A percentile compares a stretch with the other conserved stretches of the same genome.
phyloP scores from a whole-genome alignment of 2,113 vertebrate genomes.

The Cichladusa arquata region DNA sequence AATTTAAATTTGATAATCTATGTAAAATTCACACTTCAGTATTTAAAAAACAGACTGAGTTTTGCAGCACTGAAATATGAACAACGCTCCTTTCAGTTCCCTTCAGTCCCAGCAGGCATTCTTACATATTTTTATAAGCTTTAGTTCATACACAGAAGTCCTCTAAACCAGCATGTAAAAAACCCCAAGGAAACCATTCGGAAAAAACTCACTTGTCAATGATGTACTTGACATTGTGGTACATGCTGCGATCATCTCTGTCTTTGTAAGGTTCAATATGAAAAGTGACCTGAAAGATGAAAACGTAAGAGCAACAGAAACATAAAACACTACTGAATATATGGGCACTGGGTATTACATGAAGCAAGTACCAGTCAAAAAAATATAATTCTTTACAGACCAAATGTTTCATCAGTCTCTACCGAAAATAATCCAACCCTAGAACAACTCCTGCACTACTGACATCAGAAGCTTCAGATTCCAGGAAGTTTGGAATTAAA shows the following conservation, averaged over 20 bases:
- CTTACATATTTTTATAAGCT: not conserved
- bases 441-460: not conserved
- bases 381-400: not conserved
- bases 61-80: not conserved
- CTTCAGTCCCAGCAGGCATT: not conserved
- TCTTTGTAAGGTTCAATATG: slow-evolving; percentile 95
- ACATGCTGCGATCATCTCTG: slow-evolving; percentile 90
- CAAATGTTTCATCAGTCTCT: not conserved
- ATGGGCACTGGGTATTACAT: rapidly evolving
- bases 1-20: not conserved
- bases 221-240: slow-evolving; percentile 90
- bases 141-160: not conserved
- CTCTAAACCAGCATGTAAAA: not conserved
- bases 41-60: not conserved
- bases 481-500: not conserved
- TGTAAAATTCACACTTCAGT: not conserved
- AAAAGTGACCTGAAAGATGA: slow-evolving; percentile 84
- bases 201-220: slow-evolving; percentile 86
- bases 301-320: not conserved
- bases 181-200: not conserved
- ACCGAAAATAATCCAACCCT: not conserved
- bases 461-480: not conserved
- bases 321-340: rapidly evolving
- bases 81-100: not conserved
- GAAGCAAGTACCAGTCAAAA: not conserved